phyloP scores from a whole-genome alignment of 2,113 vertebrate species.

The Noturus placidus region DNA sequence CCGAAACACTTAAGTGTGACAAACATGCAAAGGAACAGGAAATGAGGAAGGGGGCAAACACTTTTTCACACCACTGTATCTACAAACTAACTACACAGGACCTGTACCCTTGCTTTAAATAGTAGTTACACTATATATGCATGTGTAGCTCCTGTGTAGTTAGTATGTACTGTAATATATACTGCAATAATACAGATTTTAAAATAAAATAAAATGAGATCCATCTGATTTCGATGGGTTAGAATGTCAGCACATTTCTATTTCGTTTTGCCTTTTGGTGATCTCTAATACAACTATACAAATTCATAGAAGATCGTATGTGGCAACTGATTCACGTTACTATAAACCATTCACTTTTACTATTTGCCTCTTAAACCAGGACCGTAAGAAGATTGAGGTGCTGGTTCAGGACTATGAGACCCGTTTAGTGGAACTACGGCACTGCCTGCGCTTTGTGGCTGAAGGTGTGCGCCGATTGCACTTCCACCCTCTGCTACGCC shows the following conservation, averaged over 20 bases:
- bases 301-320: background rate
- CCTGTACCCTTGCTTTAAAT: background rate
- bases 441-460: conserved; percentile 66
- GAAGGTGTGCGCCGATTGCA: conserved; percentile 64
- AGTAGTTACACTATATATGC: background rate
- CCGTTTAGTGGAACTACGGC: conserved; percentile 61
- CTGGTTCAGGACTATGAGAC: conserved; percentile 62
- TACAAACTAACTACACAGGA: background rate
- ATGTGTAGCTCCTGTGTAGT: background rate
- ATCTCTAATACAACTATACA: background rate
- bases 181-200: background rate
- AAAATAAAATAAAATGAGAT: too few relatives aligned
- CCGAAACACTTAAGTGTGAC: too few relatives aligned
- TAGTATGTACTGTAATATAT: background rate
- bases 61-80: too few relatives aligned
- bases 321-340: background rate
- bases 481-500: conserved; percentile 65
- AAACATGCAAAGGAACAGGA: too few relatives aligned
- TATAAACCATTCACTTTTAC: background rate
- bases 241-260: background rate
- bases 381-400: conserved; percentile 70
- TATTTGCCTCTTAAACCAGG: conserved; percentile 27
- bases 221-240: background rate
- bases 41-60: too few relatives aligned
- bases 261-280: background rate